Percentiles rank a stretch among this genome's conserved stretches.
phyloP scores from a whole-genome alignment of 2,888 invertebrate genomes.

The Epirrita christyi region DNA sequence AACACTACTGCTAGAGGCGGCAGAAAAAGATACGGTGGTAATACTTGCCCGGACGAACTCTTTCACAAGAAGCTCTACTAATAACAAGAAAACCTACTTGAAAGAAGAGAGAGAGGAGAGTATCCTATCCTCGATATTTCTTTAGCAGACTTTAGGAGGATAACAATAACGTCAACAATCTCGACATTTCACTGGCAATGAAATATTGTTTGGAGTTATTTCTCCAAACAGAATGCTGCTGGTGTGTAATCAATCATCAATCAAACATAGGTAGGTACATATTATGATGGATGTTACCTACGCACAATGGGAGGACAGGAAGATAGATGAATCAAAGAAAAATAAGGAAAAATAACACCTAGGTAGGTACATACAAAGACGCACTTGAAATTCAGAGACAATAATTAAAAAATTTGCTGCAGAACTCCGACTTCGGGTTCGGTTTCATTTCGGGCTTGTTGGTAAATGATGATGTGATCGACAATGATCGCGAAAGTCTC shows the following conservation, averaged over 20 bases:
- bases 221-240: not conserved
- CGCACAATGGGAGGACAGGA: not conserved
- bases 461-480: too few species aligned
- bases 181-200: not conserved
- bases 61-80: too few species aligned
- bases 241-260: conserved; percentile 3
- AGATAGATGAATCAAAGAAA: not conserved
- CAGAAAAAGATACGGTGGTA: too few species aligned
- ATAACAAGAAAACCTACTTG: too few species aligned
- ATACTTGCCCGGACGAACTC: too few species aligned
- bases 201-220: not conserved
- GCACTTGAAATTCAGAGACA: not conserved
- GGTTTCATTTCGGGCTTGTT: too few species aligned
- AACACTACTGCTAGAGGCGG: too few species aligned
- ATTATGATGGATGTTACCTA: conserved; percentile 18
- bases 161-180: not conserved
- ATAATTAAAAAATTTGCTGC: too few species aligned
- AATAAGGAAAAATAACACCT: not conserved
- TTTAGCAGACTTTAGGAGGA: not conserved
- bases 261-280: not conserved
- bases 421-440: too few species aligned
- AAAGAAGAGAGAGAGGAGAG: too few species aligned
- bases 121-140: not conserved
- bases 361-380: too few species aligned
- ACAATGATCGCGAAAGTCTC: too few species aligned